Percentiles rank a stretch among this genome's conserved stretches.
These are phyloP conservation scores for Mycteria americana DNA, from an alignment of 2,797 vertebrate genomes.

Conservation along the genomic window DNA sequence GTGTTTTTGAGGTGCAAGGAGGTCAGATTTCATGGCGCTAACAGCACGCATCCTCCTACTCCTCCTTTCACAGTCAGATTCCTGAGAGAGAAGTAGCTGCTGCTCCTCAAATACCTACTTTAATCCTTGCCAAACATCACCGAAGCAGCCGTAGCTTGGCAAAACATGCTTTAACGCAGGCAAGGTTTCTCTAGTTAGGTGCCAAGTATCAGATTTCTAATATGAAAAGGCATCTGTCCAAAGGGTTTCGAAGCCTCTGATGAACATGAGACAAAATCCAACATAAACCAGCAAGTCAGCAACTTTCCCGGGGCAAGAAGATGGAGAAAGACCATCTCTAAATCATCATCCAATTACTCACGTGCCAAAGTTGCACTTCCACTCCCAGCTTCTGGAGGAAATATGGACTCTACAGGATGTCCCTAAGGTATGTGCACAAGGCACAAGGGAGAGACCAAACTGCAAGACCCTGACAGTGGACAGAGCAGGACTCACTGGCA, in stretches of 20 bases:
- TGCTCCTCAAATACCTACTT: not conserved
- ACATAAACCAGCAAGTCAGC: not conserved
- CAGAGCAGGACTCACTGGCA: not conserved
- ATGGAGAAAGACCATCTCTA: not conserved
- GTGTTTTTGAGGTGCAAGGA: not conserved
- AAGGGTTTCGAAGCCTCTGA: not conserved
- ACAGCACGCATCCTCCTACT: not conserved
- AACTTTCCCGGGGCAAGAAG: not conserved
- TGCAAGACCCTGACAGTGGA: fast-evolving
- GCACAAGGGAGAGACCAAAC: not conserved
- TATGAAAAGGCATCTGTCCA: not conserved
- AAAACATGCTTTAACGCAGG: not conserved
- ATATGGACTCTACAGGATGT: not conserved
- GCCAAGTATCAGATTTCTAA: not conserved
- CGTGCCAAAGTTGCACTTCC: not conserved
- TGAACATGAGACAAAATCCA: not conserved
- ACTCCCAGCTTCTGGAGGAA: not conserved
- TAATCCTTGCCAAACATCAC: not conserved
- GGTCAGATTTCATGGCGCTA: not conserved
- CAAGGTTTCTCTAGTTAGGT: not conserved
- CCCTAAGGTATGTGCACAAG: not conserved
- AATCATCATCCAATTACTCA: not conserved
- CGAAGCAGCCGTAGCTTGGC: not conserved
- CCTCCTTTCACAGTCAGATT: not conserved
- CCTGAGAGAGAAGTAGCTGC: not conserved